Evolutionary conservation across 1,140 invertebrate species (phyloP).

Genomic region (Drosophila nigrodunni): DNA sequence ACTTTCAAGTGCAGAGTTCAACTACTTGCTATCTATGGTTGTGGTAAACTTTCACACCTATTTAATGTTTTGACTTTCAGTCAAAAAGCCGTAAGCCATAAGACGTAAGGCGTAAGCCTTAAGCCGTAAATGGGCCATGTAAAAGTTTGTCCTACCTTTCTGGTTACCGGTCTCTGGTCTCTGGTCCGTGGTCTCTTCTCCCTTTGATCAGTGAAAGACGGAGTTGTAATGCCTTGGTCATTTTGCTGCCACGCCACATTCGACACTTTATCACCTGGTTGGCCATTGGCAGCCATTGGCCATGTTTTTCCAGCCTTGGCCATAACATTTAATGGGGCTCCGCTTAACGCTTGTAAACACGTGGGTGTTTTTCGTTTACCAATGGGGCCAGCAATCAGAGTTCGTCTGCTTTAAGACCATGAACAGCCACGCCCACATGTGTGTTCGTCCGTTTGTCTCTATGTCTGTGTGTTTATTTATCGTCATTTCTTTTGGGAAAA

Average conservation of each 20-base stretch:
- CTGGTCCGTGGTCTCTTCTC: neutral
- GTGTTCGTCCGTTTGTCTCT: slow-evolving; percentile 25
- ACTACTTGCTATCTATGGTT: slow-evolving; percentile 6
- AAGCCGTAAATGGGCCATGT: slow-evolving; percentile 33
- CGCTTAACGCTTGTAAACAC: slow-evolving; percentile 83
- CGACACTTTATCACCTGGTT: slow-evolving; percentile 79
- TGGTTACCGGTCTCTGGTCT: neutral
- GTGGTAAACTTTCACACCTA: slow-evolving; percentile 32
- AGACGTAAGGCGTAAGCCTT: too few species aligned
- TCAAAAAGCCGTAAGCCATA: slow-evolving; percentile 9
- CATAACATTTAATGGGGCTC: slow-evolving; percentile 78
- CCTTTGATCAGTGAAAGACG: slow-evolving; percentile 7
- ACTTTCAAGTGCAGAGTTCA: slow-evolving; percentile 22
- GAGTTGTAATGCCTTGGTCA: slow-evolving; percentile 37
- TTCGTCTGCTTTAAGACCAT: slow-evolving; percentile 17
- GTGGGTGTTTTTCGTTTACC: slow-evolving; percentile 47
- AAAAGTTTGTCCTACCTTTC: slow-evolving; percentile 28
- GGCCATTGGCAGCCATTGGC: slow-evolving; percentile 63
- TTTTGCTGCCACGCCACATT: slow-evolving; percentile 56
- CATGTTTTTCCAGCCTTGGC: slow-evolving; percentile 50
- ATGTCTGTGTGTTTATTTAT: slow-evolving; percentile 14
- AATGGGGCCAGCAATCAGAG: slow-evolving; percentile 44
- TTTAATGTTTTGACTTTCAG: slow-evolving; percentile 20
- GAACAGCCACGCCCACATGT: slow-evolving; percentile 25
- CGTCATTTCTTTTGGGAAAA: slow-evolving; percentile 52